These are phyloP conservation scores for Rhizomys pruinosus DNA, from an alignment of 2,113 vertebrate genomes.

Conservation along the genomic window DNA sequence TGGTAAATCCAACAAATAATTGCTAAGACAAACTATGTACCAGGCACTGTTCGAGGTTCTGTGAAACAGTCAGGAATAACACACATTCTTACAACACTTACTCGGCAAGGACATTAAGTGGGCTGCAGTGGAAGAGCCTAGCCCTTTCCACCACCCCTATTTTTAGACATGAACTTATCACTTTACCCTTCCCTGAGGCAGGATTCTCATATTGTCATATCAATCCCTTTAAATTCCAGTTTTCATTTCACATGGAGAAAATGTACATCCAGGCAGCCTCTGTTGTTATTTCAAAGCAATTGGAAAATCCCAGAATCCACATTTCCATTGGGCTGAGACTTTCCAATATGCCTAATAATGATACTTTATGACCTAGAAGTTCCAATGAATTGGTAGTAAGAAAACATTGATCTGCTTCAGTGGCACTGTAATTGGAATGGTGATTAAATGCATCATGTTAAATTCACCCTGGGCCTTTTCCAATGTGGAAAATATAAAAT, in stretches of 20 bases:
- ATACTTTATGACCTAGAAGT: conserved; percentile 78
- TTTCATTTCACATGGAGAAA: conserved; percentile 68
- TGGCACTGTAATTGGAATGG: conserved; percentile 76
- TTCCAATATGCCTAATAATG: conserved; percentile 77
- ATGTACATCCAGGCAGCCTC: conserved; percentile 61
- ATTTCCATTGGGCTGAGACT: conserved; percentile 76
- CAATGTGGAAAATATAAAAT: conserved; percentile 77
- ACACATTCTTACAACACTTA: not conserved
- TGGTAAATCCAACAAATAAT: conserved; percentile 25
- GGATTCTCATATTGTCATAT: conserved; percentile 62
- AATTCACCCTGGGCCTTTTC: conserved; percentile 79
- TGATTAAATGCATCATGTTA: conserved; percentile 82
- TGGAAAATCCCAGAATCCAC: conserved; percentile 78
- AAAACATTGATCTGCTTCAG: conserved; percentile 81
- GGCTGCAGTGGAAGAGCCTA: not conserved
- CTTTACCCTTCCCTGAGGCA: conserved; percentile 62
- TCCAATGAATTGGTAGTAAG: conserved; percentile 77
- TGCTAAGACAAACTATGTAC: not conserved
- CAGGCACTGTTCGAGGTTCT: not conserved
- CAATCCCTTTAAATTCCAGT: conserved; percentile 74
- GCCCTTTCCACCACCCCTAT: conserved; percentile 17
- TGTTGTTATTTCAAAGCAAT: conserved; percentile 67
- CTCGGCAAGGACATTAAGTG: conserved; percentile 10
- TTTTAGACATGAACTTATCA: conserved; percentile 54
- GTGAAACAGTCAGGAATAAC: not conserved